Percentiles rank a stretch among this genome's conserved stretches.
Conservation (phyloP, 2,888 invertebrate genomes). For the Pelosia muscerda region DNA sequence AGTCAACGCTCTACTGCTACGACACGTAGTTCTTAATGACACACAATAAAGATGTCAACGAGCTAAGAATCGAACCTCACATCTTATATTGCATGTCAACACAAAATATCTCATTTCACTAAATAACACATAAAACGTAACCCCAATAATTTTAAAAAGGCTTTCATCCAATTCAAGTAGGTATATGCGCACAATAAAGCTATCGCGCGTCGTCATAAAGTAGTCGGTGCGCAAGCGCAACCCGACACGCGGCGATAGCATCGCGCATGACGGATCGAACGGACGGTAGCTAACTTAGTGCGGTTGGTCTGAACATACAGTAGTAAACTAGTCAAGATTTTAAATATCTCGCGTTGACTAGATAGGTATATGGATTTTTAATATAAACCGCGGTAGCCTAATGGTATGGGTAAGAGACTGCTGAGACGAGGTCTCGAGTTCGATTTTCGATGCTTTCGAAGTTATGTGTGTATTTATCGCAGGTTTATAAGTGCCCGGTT, state of each 20-base stretch:
- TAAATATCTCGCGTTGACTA: not conserved
- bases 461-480: too few relatives aligned
- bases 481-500: too few relatives aligned
- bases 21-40: not conserved
- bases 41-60: not conserved
- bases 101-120: slow-evolving; percentile 1
- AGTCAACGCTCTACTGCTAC: not conserved
- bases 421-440: too few relatives aligned
- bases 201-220: slow-evolving; percentile 51
- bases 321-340: slow-evolving; percentile 11
- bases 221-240: slow-evolving; percentile 54
- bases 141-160: slow-evolving; percentile 31
- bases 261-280: slow-evolving; percentile 49
- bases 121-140: slow-evolving; percentile 18
- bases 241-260: slow-evolving; percentile 62
- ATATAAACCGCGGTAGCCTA: too few relatives aligned
- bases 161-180: slow-evolving; percentile 40
- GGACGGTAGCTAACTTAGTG: slow-evolving; percentile 43
- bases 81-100: slow-evolving; percentile 11
- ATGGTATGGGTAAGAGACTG: too few relatives aligned
- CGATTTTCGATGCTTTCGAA: too few relatives aligned
- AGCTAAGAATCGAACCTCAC: not conserved
- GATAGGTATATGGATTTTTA: not conserved
- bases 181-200: slow-evolving; percentile 40
- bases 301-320: slow-evolving; percentile 12